A percentile compares a stretch with the other conserved stretches of the same genome.
Conservation (phyloP, 2,888 invertebrate species). For the Synergus laeviventris region DNA sequence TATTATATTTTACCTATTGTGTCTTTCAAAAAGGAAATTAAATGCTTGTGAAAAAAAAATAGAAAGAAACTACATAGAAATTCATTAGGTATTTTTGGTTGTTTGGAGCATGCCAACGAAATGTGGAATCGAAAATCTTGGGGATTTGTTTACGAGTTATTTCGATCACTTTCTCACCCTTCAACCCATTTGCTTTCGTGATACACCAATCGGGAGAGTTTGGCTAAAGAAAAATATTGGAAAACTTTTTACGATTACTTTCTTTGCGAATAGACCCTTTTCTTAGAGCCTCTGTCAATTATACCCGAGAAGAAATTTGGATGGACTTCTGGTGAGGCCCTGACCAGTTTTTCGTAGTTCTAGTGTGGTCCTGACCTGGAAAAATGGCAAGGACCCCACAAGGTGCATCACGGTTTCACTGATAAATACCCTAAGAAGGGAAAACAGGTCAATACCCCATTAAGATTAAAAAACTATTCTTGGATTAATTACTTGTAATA, state of each 20-base stretch:
- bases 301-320: too few species aligned
- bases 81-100: conserved; percentile 7
- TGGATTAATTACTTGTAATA: too few species aligned
- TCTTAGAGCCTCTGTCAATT: conserved; percentile 8
- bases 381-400: too few species aligned
- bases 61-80: not conserved
- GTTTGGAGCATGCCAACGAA: not conserved
- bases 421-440: too few species aligned
- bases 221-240: conserved; percentile 61
- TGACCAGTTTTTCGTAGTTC: too few species aligned
- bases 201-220: conserved; percentile 45
- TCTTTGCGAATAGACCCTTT: conserved; percentile 48
- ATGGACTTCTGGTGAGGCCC: too few species aligned
- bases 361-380: too few species aligned
- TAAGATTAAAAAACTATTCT: too few species aligned
- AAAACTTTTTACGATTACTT: conserved; percentile 64
- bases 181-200: not conserved
- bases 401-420: too few species aligned
- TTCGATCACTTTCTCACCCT: conserved; percentile 1
- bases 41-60: not conserved
- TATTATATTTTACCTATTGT: not conserved
- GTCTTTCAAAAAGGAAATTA: not conserved
- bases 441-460: too few species aligned
- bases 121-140: conserved; percentile 41
- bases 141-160: conserved; percentile 57